Evolutionary conservation across 1,140 invertebrate species (phyloP).

Genomic region (Bombus confusus): DNA sequence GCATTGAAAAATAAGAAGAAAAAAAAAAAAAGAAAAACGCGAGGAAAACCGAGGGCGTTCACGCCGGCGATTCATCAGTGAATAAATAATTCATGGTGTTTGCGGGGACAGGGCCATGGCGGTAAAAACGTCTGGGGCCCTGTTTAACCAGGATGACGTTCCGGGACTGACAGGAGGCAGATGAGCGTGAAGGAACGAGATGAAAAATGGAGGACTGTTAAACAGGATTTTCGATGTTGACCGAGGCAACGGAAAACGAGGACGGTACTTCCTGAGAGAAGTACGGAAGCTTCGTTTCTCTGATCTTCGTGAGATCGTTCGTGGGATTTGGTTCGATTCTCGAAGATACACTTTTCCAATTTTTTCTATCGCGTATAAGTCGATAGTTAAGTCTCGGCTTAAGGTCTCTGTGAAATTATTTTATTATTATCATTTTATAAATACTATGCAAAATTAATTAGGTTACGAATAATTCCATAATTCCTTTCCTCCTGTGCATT

Average conservation of each 20-base stretch:
- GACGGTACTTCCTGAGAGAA: background rate
- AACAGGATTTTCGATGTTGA: conserved; percentile 69
- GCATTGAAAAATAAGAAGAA: background rate
- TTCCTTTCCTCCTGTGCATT: too few relatives aligned
- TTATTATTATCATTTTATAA: too few relatives aligned
- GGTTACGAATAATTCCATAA: too few relatives aligned
- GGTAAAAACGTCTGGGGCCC: conserved; percentile 48
- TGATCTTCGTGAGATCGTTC: conserved; percentile 45
- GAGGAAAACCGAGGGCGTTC: conserved; percentile 63
- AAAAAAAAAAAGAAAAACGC: background rate
- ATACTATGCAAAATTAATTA: background rate
- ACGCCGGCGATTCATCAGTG: conserved; percentile 45
- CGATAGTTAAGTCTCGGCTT: too few relatives aligned
- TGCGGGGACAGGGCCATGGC: conserved; percentile 43
- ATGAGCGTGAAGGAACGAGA: conserved; percentile 71
- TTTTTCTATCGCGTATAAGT: background rate
- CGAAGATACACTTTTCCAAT: background rate
- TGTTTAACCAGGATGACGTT: conserved; percentile 68
- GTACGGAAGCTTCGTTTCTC: background rate
- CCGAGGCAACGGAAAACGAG: conserved; percentile 59
- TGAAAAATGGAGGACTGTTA: conserved; percentile 69
- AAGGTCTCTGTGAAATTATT: background rate
- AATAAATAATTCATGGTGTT: conserved; percentile 77
- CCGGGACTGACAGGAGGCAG: conserved; percentile 73
- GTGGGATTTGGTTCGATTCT: background rate